phyloP scores from a whole-genome alignment of 2,797 vertebrate genomes.

The Allobates femoralis region DNA sequence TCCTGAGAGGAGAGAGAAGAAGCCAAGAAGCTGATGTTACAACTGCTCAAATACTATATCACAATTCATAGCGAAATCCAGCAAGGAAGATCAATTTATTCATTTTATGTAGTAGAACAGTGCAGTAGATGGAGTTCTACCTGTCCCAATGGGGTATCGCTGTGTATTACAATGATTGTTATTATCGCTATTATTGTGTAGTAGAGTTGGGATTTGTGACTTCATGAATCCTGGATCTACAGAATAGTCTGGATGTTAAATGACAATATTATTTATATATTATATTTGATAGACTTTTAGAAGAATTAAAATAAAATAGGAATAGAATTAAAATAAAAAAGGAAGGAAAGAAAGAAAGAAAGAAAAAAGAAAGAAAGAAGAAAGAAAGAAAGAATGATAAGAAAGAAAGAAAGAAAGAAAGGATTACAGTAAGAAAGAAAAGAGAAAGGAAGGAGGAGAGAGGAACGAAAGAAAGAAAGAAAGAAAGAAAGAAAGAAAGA shows the following conservation, averaged over 20 bases:
- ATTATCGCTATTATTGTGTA: neutral
- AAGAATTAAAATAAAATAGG: neutral
- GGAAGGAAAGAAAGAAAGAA: too few relatives aligned
- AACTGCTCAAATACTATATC: neutral
- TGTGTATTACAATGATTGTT: neutral
- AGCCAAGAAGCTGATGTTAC: neutral
- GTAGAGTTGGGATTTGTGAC: neutral
- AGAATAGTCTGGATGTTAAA: neutral
- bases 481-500: too few relatives aligned
- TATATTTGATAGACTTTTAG: neutral
- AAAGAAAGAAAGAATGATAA: too few relatives aligned
- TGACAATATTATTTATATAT: neutral
- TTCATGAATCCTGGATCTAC: neutral
- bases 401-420: too few relatives aligned
- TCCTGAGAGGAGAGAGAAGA: constrained; percentile 77
- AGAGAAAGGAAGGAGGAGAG: too few relatives aligned
- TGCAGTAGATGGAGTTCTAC: neutral
- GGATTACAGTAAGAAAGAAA: too few relatives aligned
- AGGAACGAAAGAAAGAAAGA: too few relatives aligned
- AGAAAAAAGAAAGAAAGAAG: too few relatives aligned
- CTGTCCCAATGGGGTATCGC: too few relatives aligned
- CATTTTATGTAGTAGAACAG: neutral
- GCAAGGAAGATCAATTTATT: neutral
- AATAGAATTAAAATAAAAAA: neutral
- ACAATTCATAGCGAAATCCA: neutral